Evolutionary conservation across 2,797 vertebrate species (phyloP).

Genomic region (Rhinophrynus dorsalis): DNA sequence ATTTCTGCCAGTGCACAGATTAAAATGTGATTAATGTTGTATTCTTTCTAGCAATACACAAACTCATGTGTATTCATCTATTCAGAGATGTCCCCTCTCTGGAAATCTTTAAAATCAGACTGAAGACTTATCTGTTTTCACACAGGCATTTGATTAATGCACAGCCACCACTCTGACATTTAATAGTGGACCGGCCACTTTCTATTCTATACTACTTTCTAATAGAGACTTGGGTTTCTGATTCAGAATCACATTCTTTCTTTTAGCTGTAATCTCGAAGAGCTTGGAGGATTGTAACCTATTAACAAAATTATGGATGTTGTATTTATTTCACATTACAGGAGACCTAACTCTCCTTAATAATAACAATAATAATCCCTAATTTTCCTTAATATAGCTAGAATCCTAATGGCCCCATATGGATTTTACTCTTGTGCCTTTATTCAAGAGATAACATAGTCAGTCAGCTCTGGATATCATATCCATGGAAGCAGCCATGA

Average conservation of each 20-base stretch:
- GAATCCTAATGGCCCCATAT: too few species aligned
- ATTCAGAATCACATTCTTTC: background rate
- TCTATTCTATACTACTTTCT: slow-evolving; percentile 19
- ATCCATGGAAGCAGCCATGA: too few species aligned
- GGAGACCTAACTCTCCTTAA: too few species aligned
- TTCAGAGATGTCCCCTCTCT: slow-evolving; percentile 45
- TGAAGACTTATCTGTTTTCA: slow-evolving; percentile 46
- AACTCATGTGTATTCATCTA: slow-evolving; percentile 46
- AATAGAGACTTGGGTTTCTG: slow-evolving; percentile 8
- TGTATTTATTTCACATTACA: too few species aligned
- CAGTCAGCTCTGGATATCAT: too few species aligned
- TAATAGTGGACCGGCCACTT: slow-evolving; percentile 25
- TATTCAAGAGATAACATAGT: too few species aligned
- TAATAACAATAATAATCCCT: too few species aligned
- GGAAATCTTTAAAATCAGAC: slow-evolving; percentile 44
- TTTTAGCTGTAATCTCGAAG: background rate
- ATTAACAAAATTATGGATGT: background rate
- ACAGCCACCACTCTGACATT: slow-evolving; percentile 31
- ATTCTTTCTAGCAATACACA: slow-evolving; percentile 31
- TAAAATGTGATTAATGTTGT: slow-evolving; percentile 48
- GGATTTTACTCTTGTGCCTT: too few species aligned
- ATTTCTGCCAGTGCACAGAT: slow-evolving; percentile 38
- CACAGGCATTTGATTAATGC: slow-evolving; percentile 47
- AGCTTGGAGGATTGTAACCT: background rate
- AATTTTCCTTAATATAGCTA: too few species aligned